Percentiles rank a stretch among this genome's conserved stretches.
phyloP scores from a whole-genome alignment of 1,140 invertebrate species.

The Cherax destructor region DNA sequence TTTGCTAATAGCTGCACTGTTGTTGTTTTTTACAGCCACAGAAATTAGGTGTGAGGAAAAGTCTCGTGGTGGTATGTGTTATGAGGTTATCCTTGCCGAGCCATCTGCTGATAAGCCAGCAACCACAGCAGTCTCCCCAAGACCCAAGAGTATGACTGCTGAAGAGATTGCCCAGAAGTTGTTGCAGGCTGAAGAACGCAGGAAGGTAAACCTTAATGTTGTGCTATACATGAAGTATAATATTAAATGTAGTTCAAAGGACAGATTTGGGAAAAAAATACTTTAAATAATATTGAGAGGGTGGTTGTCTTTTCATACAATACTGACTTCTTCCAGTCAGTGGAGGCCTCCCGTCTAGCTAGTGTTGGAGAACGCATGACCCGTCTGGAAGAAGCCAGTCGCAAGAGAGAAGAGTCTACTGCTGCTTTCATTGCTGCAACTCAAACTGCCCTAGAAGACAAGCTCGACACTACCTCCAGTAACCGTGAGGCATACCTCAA shows the following conservation, averaged over 20 bases:
- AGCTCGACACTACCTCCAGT: constrained; percentile 90
- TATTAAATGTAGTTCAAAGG: too few species aligned
- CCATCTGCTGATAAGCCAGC: constrained; percentile 80
- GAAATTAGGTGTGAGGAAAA: constrained; percentile 93
- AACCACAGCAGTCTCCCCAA: constrained; percentile 81
- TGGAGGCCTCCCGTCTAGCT: constrained; percentile 90
- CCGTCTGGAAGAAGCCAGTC: constrained; percentile 92
- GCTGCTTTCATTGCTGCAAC: constrained; percentile 88
- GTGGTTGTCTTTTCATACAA: too few species aligned
- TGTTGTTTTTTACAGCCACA: constrained; percentile 80
- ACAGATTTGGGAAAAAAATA: too few species aligned
- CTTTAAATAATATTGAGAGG: too few species aligned
- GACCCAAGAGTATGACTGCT: constrained; percentile 79
- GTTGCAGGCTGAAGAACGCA: constrained; percentile 91
- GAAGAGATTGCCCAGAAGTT: constrained; percentile 93
- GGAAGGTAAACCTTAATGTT: constrained; percentile 81
- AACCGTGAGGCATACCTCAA: constrained; percentile 92
- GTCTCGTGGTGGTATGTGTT: constrained; percentile 88
- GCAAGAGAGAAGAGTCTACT: constrained; percentile 91
- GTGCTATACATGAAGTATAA: too few species aligned
- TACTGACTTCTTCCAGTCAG: constrained; percentile 78
- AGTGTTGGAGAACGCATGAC: constrained; percentile 86
- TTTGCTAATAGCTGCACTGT: background rate
- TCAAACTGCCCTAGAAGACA: constrained; percentile 89
- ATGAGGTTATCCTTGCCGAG: constrained; percentile 94